These are phyloP conservation scores for Anolis sagrei DNA, from an alignment of 2,113 vertebrate genomes.

Conservation along the genomic window DNA sequence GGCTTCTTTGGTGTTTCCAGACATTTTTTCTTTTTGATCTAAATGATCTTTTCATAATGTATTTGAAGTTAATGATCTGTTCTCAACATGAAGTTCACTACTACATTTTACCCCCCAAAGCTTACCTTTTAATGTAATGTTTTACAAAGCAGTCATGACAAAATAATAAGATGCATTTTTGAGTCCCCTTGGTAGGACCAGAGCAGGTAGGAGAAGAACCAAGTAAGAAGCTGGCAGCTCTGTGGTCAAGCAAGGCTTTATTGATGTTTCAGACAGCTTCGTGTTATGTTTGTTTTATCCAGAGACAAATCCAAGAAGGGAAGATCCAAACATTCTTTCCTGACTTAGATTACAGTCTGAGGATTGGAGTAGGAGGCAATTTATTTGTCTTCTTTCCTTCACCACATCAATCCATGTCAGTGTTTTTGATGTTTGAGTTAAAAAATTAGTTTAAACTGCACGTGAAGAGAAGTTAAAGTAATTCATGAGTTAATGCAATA, in stretches of 20 bases:
- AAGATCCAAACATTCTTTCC: too few relatives aligned
- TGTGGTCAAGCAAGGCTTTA: not conserved
- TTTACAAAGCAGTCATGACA: not conserved
- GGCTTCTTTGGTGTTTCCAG: conserved; percentile 17
- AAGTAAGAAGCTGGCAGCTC: not conserved
- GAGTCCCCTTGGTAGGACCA: not conserved
- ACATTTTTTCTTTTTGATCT: not conserved
- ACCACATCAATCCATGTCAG: too few relatives aligned
- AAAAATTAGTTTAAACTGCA: too few relatives aligned
- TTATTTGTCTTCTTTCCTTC: too few relatives aligned
- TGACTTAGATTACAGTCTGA: too few relatives aligned
- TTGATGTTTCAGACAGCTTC: too few relatives aligned
- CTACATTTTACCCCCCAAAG: not conserved
- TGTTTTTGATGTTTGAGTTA: too few relatives aligned
- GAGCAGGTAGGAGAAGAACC: not conserved
- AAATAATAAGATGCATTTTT: not conserved
- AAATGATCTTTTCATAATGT: conserved; percentile 17
- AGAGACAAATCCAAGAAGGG: too few relatives aligned
- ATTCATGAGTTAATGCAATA: too few relatives aligned
- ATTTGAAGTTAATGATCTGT: conserved; percentile 34
- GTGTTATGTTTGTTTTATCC: too few relatives aligned
- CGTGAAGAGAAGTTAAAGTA: too few relatives aligned
- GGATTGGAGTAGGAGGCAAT: too few relatives aligned
- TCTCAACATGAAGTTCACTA: conserved; percentile 2
- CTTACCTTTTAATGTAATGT: not conserved